phyloP scores from a whole-genome alignment of 2,113 vertebrate species.

The Hyperopisus bebe region DNA sequence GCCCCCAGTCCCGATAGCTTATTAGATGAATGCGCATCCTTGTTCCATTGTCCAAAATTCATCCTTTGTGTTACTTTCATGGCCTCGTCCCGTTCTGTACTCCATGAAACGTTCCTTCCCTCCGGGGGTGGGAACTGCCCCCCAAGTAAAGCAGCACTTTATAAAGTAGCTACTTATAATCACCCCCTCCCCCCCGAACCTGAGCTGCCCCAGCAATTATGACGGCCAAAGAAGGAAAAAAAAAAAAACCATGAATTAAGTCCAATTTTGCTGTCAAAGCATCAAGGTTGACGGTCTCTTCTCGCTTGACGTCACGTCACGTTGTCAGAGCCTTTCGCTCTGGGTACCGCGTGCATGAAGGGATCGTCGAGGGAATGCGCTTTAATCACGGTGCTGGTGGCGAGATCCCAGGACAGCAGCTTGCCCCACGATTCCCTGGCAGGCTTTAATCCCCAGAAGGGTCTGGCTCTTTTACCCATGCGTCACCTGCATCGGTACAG shows the following conservation, averaged over 20 bases:
- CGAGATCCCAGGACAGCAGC: neutral
- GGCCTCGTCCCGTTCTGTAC: neutral
- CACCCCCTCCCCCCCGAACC: accelerated
- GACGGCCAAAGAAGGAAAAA: neutral
- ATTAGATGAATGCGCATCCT: neutral
- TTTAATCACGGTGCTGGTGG: neutral
- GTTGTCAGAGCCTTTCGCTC: neutral
- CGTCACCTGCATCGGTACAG: neutral
- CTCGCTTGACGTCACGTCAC: neutral
- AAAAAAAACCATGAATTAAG: neutral
- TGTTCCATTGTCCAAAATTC: neutral
- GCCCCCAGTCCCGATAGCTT: neutral
- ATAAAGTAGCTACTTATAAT: neutral
- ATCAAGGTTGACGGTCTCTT: neutral
- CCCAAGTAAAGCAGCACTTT: neutral
- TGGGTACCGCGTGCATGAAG: neutral
- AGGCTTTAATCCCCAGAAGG: neutral
- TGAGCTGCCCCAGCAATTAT: neutral
- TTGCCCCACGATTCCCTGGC: neutral
- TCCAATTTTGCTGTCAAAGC: neutral
- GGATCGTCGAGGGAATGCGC: neutral
- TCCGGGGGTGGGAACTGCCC: neutral
- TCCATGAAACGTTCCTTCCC: neutral
- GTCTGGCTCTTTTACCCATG: neutral
- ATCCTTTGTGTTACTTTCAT: neutral